Evolutionary conservation across 2,797 vertebrate species (phyloP).

Genomic region (Selene dorsalis): DNA sequence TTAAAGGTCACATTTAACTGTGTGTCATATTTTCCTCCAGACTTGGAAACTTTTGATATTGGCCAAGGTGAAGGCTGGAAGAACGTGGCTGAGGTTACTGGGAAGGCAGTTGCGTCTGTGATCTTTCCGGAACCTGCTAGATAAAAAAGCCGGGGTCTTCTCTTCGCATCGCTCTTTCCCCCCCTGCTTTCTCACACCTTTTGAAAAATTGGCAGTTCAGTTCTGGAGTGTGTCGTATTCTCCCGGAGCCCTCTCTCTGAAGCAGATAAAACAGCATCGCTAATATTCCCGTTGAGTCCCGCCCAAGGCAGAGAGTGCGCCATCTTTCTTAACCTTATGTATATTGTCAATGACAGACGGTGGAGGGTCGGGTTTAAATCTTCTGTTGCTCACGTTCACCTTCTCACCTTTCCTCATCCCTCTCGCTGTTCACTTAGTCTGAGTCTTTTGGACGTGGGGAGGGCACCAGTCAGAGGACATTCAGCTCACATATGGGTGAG

Average conservation of each 20-base stretch:
- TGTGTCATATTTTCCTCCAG: not conserved
- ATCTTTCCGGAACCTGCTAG: not conserved
- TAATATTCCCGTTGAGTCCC: conserved; percentile 36
- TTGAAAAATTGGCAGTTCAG: conserved; percentile 21
- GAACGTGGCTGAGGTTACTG: not conserved
- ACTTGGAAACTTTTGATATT: not conserved
- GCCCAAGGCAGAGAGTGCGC: conserved; percentile 14
- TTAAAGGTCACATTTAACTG: not conserved
- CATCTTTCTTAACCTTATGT: conserved; percentile 25
- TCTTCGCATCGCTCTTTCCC: not conserved
- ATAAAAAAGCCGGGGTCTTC: not conserved
- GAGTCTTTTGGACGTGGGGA: conserved; percentile 10
- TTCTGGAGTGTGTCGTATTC: conserved; percentile 7
- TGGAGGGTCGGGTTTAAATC: conserved; percentile 28
- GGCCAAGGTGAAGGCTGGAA: not conserved
- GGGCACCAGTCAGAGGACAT: not conserved
- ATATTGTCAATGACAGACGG: conserved; percentile 32
- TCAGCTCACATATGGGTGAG: not conserved
- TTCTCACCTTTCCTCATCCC: conserved; percentile 5
- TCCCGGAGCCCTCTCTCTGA: conserved; percentile 25
- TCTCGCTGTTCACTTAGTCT: conserved; percentile 1
- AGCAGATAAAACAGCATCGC: conserved; percentile 37
- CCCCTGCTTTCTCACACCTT: conserved; percentile 11
- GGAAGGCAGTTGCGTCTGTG: not conserved
- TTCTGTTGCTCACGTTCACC: conserved; percentile 7